phyloP scores from a whole-genome alignment of 2,113 vertebrate species.

The Onychorhynchus coronatus region DNA sequence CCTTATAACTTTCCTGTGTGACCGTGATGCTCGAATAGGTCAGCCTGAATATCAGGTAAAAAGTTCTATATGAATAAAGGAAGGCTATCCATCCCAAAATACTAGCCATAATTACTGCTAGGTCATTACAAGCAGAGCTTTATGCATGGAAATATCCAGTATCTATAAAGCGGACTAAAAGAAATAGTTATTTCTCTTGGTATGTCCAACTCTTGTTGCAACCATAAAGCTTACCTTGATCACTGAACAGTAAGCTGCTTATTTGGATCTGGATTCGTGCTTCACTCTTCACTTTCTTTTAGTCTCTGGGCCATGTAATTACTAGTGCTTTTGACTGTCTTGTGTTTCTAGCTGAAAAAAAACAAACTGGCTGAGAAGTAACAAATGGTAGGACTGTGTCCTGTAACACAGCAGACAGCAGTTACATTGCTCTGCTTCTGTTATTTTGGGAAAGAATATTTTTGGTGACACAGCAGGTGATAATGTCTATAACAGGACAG shows the following conservation, averaged over 20 bases:
- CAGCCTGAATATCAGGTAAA: slow-evolving; percentile 89
- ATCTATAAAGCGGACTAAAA: not conserved
- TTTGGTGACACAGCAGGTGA: not conserved
- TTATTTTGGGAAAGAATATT: not conserved
- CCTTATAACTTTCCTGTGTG: slow-evolving; percentile 91
- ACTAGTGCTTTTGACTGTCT: not conserved
- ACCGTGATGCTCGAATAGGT: slow-evolving; percentile 80
- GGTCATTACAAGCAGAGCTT: not conserved
- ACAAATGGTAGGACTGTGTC: not conserved
- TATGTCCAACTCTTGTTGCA: not conserved
- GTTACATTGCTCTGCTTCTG: not conserved
- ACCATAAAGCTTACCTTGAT: not conserved
- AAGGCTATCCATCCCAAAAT: not conserved
- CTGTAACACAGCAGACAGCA: not conserved
- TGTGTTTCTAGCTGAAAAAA: not conserved
- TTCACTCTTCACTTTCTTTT: not conserved
- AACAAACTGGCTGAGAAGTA: not conserved
- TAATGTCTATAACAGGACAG: not conserved
- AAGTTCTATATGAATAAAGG: not conserved
- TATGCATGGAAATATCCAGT: not conserved
- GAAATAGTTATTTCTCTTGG: not conserved
- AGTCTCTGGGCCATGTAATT: not conserved
- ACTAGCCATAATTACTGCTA: not conserved
- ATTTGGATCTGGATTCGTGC: not conserved
- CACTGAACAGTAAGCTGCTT: not conserved